A percentile compares a stretch with the other conserved stretches of the same genome.
Evolutionary conservation across 2,888 invertebrate genomes (phyloP).

Genomic region (Trichopria drosophilae): DNA sequence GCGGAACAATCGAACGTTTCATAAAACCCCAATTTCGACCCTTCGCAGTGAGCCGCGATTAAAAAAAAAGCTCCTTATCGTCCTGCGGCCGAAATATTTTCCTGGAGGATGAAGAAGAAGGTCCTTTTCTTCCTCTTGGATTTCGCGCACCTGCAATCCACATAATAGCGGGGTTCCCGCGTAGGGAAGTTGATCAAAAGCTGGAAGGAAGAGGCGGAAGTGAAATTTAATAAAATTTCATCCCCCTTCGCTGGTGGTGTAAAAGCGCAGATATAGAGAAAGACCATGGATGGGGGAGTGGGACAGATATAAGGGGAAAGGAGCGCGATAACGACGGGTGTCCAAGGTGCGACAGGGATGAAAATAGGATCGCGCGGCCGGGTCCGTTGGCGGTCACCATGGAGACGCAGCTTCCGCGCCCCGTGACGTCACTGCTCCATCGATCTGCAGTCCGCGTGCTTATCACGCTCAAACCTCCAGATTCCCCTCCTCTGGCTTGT

Average conservation of each 20-base stretch:
- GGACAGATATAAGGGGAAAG: slow-evolving; percentile 21
- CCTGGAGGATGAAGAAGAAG: no score
- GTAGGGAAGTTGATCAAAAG: slow-evolving; percentile 18
- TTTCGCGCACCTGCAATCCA: no score
- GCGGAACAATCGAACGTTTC: no score
- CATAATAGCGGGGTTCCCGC: no score
- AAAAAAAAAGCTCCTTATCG: slow-evolving; percentile 16
- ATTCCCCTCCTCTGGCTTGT: slow-evolving; percentile 18
- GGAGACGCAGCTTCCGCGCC: slow-evolving; percentile 57
- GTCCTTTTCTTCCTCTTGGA: no score
- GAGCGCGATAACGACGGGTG: slow-evolving; percentile 20
- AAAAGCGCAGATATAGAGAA: neutral
- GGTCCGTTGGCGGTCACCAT: slow-evolving; percentile 59
- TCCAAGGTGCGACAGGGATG: neutral
- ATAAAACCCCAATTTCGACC: slow-evolving; percentile 4
- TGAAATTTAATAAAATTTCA: slow-evolving; percentile 57
- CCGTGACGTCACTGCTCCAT: slow-evolving; percentile 58
- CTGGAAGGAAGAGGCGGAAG: slow-evolving; percentile 38
- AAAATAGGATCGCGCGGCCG: slow-evolving; percentile 43
- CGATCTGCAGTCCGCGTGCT: slow-evolving; percentile 52
- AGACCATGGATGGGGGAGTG: neutral
- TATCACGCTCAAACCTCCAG: slow-evolving; percentile 41
- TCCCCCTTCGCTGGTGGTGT: slow-evolving; percentile 32
- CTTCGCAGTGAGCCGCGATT: slow-evolving; percentile 7
- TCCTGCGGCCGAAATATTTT: no score